Base-by-base conservation (phyloP, 2,797 vertebrate species). In the Myotis findleyi region DNA sequence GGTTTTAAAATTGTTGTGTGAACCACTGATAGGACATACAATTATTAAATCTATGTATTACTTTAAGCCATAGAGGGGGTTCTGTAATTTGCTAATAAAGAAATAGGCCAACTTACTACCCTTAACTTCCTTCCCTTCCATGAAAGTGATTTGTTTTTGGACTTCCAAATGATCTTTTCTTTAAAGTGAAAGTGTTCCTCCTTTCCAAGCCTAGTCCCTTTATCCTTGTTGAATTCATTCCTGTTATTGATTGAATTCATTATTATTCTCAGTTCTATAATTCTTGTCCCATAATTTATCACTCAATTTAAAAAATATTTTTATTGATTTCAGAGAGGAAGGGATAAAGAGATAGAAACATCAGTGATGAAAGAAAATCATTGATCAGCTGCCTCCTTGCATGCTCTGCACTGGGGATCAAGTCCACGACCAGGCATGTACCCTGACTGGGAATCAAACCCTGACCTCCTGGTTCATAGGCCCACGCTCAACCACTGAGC, bases 191-290 rank as follows among this genome's bases (percentile, higher is more conserved):
- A 36, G 17, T 71, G 21, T 12, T 93, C 38, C 44, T 90, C 30
- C 1, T 90, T 94, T 87, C 51, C n/a, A 92, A 84, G 33, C 16
- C n/a, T 68, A 87, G 16, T 68, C 25, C 5, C 5, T 82, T 73
- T 83, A 41, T 72, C 30, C 18, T 85, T 51, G 23, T 75, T 64
- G 47, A 96, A 72, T 82, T 64, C 11, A 82, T 89, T 89, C 12
- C 86, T 92, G 25, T 41, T 94, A 33, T 27, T 89, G 49, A 87
- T 68, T 44, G 30, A 75, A 66, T 79, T 64, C 33, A 59, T 89
- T 72, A 57, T 51, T 94, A 21, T 68, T 86, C 30, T 84, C 27
- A 36, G 44, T 71, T 89, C 30, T 47, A 75, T 73, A 73, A 72
- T 75, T 95, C 7, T 87, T 68, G 18, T 62, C 51, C 62, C 68